Percentiles rank a stretch among this genome's conserved stretches.
These are phyloP conservation scores for Acleris laterana DNA, from an alignment of 2,888 invertebrate genomes.

Conservation along the genomic window DNA sequence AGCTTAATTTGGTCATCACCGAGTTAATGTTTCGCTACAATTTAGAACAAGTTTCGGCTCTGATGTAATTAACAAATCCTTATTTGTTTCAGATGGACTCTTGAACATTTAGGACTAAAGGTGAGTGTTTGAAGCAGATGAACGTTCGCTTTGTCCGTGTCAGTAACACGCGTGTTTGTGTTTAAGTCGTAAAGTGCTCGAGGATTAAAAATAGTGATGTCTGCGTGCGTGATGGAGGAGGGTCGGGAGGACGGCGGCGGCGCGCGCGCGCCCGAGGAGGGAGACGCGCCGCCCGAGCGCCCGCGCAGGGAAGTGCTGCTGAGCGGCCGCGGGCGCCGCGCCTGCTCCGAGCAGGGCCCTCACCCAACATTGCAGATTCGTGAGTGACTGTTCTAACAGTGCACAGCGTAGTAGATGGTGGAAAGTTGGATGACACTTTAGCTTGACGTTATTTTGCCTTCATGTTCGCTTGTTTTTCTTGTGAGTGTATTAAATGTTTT, in stretches of 20 bases:
- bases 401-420: too few relatives aligned
- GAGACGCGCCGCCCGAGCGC: slow-evolving; percentile 69
- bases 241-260: slow-evolving; percentile 71
- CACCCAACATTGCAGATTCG: slow-evolving; percentile 83
- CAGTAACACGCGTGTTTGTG: slow-evolving; percentile 21
- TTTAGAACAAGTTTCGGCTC: slow-evolving; percentile 1
- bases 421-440: too few relatives aligned
- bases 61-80: neutral
- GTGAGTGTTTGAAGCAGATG: slow-evolving; percentile 25
- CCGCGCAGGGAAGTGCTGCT: slow-evolving; percentile 81
- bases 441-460: neutral
- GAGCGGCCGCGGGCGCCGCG: slow-evolving; percentile 84
- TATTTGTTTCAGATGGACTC: slow-evolving; percentile 28
- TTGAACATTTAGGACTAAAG: slow-evolving; percentile 18
- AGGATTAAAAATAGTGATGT: slow-evolving; percentile 64
- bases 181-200: slow-evolving; percentile 28
- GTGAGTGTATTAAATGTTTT: too few relatives aligned
- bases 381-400: slow-evolving; percentile 51
- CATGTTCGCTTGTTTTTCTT: too few relatives aligned
- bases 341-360: slow-evolving; percentile 89
- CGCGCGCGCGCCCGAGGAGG: slow-evolving; percentile 49
- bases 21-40: slow-evolving; percentile 13
- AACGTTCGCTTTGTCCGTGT: slow-evolving; percentile 28
- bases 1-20: slow-evolving; percentile 17
- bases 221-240: slow-evolving; percentile 76